Percentiles rank a stretch among this genome's conserved stretches.
phyloP scores from a whole-genome alignment of 2,888 invertebrate species.

The Ennomos erosarius region DNA sequence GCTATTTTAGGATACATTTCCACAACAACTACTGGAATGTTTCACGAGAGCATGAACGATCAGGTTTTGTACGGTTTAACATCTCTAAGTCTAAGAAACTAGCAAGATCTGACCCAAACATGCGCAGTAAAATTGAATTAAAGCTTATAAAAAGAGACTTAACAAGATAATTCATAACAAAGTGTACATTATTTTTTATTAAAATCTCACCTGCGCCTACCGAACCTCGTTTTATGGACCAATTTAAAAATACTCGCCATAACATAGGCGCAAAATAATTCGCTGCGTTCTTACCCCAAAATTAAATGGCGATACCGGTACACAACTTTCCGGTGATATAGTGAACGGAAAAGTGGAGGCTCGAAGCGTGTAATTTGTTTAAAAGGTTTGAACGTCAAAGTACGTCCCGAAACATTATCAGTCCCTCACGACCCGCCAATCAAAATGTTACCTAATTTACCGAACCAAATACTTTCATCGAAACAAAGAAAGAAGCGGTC shows the following conservation, averaged over 20 bases:
- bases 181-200: constrained; percentile 75
- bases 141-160: constrained; percentile 44
- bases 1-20: constrained; percentile 64
- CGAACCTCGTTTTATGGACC: constrained; percentile 73
- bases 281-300: constrained; percentile 45
- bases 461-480: constrained; percentile 55
- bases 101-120: constrained; percentile 46
- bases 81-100: neutral
- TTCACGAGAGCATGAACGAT: constrained; percentile 38
- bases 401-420: constrained; percentile 54
- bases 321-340: constrained; percentile 15
- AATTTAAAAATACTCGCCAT: constrained; percentile 76
- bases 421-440: constrained; percentile 54
- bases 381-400: constrained; percentile 51
- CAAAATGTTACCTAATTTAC: constrained; percentile 60
- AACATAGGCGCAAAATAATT: constrained; percentile 70
- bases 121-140: constrained; percentile 20
- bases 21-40: constrained; percentile 41
- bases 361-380: constrained; percentile 49
- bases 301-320: constrained; percentile 21
- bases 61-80: constrained; percentile 45
- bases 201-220: constrained; percentile 68
- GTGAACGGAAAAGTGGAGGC: constrained; percentile 14
- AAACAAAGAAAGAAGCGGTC: constrained; percentile 62
- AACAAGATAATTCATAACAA: constrained; percentile 69